Conservation (phyloP, 2,888 invertebrate species). For the Nycteola revayana region DNA sequence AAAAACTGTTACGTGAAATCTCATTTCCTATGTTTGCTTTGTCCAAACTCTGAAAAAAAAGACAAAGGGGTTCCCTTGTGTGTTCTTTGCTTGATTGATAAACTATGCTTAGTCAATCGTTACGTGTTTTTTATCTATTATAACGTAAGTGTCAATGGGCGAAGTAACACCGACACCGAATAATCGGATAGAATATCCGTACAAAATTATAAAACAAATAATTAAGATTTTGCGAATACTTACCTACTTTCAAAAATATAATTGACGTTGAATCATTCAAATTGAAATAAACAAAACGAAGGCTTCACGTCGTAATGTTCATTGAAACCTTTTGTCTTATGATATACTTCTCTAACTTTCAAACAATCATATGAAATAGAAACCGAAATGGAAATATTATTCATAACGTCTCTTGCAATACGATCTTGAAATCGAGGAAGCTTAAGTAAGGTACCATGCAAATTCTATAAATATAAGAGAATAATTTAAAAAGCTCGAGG, state of each 20-base stretch:
- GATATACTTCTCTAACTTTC: too few species aligned
- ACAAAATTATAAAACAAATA: too few species aligned
- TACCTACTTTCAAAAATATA: too few species aligned
- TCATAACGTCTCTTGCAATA: too few species aligned
- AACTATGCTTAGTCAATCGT: constrained; percentile 40
- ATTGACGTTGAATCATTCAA: too few species aligned
- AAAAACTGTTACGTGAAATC: constrained; percentile 79
- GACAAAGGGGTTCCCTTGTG: constrained; percentile 52
- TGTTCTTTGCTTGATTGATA: constrained; percentile 49
- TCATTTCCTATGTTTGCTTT: constrained; percentile 75
- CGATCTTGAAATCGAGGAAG: constrained; percentile 34
- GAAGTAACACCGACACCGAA: constrained; percentile 13
- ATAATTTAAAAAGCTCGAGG: constrained; percentile 55
- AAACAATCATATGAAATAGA: too few species aligned
- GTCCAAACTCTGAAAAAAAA: constrained; percentile 55
- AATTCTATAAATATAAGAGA: constrained; percentile 60
- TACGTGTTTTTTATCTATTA: constrained; percentile 32
- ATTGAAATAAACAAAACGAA: too few species aligned
- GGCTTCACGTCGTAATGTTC: too few species aligned
- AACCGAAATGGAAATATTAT: too few species aligned
- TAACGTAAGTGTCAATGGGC: constrained; percentile 30
- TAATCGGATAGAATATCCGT: constrained; percentile 32
- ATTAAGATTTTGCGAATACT: too few species aligned
- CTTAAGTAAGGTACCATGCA: constrained; percentile 34
- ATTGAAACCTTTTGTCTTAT: too few species aligned